Evolutionary conservation across 2,797 vertebrate genomes (phyloP), one percentile per base, ranked within the genome.

Genomic region (Anableps anableps): DNA sequence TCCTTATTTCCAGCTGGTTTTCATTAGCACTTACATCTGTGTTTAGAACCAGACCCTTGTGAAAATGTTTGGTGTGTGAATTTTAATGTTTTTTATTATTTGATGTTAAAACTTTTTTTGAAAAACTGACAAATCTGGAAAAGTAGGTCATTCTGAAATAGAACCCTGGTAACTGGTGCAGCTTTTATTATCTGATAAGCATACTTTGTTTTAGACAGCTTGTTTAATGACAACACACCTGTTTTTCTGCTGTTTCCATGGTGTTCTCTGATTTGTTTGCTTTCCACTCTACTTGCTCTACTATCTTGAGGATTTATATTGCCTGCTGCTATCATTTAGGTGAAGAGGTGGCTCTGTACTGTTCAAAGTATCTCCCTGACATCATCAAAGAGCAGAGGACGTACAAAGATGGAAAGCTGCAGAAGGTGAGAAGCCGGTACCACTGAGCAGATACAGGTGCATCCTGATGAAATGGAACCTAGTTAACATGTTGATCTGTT

Each of bases 321-420:
- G 14, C 43, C 43, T 9, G 68, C 41, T 47, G n/a, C 38, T 70
- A 23, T 43, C 66, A 75, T 94, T 60, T 91, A 99, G 99, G 99
- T 84, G 99, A 99, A 89, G 99, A 99, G 86, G 99, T 99, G 82
- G 99, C 99, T 29, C 93, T 99, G 43, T 99, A 99, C 89, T 99
- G 99, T 95, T 98, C 98, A 90, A 99, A 99, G 95, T 99, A 99
- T 81, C 97, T 99, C 77, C 98, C 99, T 72, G 97, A 97, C 58
- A 96, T 98, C 83, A 99, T 99, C 92, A 99, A 98, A 93, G 97
- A 98, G 76, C 99, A 99, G 95, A 98, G 97, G 86, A 96, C 97
- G 1, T 99, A 99, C 89, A 98, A 98, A 94, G 98, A 99, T 75
- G 98, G 98, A 76, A 99, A 99, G 90, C 89, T 99, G 88, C 98